Percentiles rank a stretch among this genome's conserved stretches.
Evolutionary conservation across 2,113 vertebrate genomes (phyloP).

Genomic region (Charina bottae): DNA sequence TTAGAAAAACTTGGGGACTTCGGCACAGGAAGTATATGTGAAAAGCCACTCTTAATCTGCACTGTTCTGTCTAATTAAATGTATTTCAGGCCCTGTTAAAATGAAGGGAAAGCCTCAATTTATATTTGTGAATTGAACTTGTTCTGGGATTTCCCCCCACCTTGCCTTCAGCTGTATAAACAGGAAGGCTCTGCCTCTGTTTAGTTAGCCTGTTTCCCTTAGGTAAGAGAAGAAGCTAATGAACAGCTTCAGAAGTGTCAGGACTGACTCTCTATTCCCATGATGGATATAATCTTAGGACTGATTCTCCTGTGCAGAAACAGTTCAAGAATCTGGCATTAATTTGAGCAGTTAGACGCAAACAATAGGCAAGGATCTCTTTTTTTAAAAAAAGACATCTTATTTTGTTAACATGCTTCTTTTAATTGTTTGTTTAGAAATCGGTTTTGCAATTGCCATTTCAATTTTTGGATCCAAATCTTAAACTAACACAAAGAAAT

Average conservation of each 20-base stretch:
- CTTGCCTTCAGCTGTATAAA: constrained; percentile 32
- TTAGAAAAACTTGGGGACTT: not conserved
- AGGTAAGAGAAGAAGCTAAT: constrained; percentile 14
- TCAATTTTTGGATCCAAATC: not conserved
- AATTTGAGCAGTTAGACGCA: not conserved
- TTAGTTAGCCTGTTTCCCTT: constrained; percentile 19
- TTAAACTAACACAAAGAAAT: not conserved
- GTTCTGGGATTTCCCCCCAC: not conserved
- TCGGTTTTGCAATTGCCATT: not conserved
- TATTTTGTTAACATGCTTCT: not conserved
- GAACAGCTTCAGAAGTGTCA: constrained; percentile 6
- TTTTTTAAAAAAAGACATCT: not conserved
- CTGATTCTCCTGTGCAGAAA: not conserved
- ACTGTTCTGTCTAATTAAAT: not conserved
- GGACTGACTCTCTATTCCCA: not conserved
- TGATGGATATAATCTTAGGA: constrained; percentile 9
- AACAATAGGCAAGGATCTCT: not conserved
- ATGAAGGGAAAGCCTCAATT: not conserved
- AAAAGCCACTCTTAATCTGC: accelerated
- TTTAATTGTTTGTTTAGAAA: constrained; percentile 3
- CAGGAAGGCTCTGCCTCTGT: constrained; percentile 26
- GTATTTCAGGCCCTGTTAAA: not conserved
- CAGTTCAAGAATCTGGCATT: not conserved
- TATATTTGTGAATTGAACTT: not conserved
- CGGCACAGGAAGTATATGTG: not conserved